Evolutionary conservation across 2,888 invertebrate genomes (phyloP), one percentile per base, ranked within the genome.

Genomic region (Drosophila peninsularis): DNA sequence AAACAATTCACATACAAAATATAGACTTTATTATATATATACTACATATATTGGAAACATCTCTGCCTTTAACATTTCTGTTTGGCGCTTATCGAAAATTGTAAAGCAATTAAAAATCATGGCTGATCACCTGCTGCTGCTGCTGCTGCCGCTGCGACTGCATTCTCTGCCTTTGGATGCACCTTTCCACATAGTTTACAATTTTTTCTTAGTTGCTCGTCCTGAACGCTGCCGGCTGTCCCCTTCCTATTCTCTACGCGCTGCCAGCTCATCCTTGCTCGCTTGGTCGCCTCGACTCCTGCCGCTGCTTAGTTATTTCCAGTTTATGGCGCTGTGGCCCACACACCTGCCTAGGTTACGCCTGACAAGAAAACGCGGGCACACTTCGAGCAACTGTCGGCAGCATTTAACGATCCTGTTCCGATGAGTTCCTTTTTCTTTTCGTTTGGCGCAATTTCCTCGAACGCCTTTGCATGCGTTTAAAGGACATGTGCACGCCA

Each of bases 361-460:
- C 66, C 77, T 67, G 66, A 76, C 58, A 76, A 83, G 82, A 88
- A 88, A 88, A 88, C 67, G 78, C 89, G 75, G 88, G 72, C 85
- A 88, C 82, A 66, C 85, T 76, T 64, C 80, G 57, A 61, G 24
- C 64, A 65, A 65, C 71, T 71, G 66, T 50, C 65, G 64, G 21
- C 34, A 49, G 49, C 68, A 74, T 89, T 89, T 72, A 83, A 78
- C 83, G 74, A 88, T 79, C 76, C 72, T 65, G 64, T 69, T 72
- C 62, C 39, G 41, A 30, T 63, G 68, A 58, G 45, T 52, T 61
- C 60, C 39, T 66, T 55, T 30, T 24, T 36, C 21, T 50, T 36
- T n/a, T 14, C 50, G 60, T 77, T 88, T 88, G 89, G 90, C 89
- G 90, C 90, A 86, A 86, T 90, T 90, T 75, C 36, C 73, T 63